Conservation (phyloP, 2,113 vertebrate genomes). For the Seriola dumerili region DNA sequence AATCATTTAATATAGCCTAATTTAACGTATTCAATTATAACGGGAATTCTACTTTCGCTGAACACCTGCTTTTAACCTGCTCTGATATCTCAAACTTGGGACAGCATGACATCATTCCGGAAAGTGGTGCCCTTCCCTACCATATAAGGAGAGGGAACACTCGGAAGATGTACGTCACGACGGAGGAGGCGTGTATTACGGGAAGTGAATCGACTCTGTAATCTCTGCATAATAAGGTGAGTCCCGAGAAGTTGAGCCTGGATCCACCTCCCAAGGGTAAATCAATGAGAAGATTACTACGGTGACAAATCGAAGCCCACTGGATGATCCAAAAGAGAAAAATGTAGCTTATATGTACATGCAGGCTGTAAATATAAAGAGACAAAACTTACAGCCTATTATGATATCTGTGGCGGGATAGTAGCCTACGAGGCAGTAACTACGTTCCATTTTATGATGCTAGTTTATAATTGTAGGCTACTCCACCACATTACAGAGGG, state of each 20-base stretch:
- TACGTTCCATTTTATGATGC: too few relatives aligned
- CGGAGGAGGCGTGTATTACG: constrained; percentile 76
- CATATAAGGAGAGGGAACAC: constrained; percentile 78
- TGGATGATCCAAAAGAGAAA: background rate
- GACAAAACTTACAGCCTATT: background rate
- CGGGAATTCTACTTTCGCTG: background rate
- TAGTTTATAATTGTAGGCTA: background rate
- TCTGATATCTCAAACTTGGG: constrained; percentile 54
- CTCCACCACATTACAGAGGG: too few relatives aligned
- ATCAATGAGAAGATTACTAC: constrained; percentile 16
- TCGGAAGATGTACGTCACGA: constrained; percentile 80
- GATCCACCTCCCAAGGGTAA: constrained; percentile 36
- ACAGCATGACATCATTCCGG: constrained; percentile 81
- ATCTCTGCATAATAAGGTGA: constrained; percentile 41
- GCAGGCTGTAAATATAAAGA: too few relatives aligned
- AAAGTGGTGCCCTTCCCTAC: constrained; percentile 67
- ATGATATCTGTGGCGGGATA: background rate
- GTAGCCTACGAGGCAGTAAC: background rate
- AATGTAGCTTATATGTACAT: background rate
- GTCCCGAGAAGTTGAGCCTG: constrained; percentile 7
- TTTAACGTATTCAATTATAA: background rate
- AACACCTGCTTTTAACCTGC: constrained; percentile 21
- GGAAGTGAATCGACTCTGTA: constrained; percentile 75
- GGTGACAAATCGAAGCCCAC: background rate
- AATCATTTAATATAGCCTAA: background rate